Percentiles rank a stretch among this genome's conserved stretches.
phyloP scores from a whole-genome alignment of 2,797 vertebrate genomes.

The Pampus argenteus region DNA sequence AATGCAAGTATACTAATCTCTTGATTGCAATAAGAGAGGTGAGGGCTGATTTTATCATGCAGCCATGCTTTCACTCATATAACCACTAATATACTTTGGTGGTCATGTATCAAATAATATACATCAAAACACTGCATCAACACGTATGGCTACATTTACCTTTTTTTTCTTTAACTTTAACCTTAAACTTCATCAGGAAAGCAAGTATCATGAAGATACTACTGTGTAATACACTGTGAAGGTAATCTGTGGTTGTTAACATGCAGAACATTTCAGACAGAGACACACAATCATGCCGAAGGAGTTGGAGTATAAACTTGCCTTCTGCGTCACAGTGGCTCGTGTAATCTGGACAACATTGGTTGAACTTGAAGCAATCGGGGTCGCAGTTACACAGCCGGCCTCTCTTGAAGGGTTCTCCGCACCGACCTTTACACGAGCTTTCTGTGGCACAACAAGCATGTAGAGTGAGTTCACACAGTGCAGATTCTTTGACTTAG shows the following conservation, averaged over 20 bases:
- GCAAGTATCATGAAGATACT: neutral
- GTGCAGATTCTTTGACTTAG: neutral
- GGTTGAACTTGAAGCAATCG: conserved; percentile 84
- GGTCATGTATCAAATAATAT: neutral
- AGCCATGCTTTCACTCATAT: conserved; percentile 27
- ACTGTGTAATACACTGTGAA: neutral
- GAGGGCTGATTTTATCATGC: conserved; percentile 28
- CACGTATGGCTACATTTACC: neutral
- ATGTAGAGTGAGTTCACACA: neutral
- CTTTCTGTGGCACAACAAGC: conserved; percentile 76
- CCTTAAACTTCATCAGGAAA: neutral
- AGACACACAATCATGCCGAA: conserved; percentile 16
- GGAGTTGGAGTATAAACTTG: conserved; percentile 41
- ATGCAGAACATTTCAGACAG: conserved; percentile 16
- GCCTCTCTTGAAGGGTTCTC: conserved; percentile 89
- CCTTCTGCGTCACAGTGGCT: conserved; percentile 85
- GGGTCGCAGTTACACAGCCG: conserved; percentile 90
- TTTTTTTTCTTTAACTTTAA: too few species aligned
- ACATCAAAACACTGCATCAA: neutral
- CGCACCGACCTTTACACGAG: conserved; percentile 95
- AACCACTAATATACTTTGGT: neutral
- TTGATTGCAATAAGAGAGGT: neutral
- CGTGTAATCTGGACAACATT: conserved; percentile 90
- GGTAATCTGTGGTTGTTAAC: neutral
- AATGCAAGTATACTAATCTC: conserved; percentile 4